Evolutionary conservation across 1,140 invertebrate species (phyloP).

Genomic region (Thereuonema tuberculata): DNA sequence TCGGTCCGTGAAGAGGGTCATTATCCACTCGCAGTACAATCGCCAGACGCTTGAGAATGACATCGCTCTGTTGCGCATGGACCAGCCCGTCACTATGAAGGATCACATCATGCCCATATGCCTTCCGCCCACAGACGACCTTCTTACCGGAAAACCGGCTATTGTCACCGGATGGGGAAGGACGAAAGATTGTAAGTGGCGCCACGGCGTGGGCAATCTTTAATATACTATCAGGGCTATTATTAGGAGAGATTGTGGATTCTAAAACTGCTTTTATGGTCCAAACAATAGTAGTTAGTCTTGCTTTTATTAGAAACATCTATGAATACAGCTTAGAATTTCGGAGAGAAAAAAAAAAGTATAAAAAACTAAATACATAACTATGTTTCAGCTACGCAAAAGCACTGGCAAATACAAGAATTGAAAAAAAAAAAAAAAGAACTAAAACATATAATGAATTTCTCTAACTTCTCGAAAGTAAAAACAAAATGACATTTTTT

Average conservation of each 20-base stretch:
- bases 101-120: constrained; percentile 84
- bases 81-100: constrained; percentile 65
- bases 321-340: neutral
- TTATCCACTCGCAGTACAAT: constrained; percentile 77
- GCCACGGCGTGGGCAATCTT: constrained; percentile 6
- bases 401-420: too few species aligned
- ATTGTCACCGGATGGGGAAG: constrained; percentile 65
- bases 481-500: too few species aligned
- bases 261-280: neutral
- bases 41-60: constrained; percentile 82
- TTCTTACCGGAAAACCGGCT: constrained; percentile 66
- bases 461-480: too few species aligned
- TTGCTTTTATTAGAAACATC: neutral
- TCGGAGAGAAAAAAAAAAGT: too few species aligned
- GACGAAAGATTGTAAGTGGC: constrained; percentile 41
- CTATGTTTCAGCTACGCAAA: too few species aligned
- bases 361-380: too few species aligned
- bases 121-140: constrained; percentile 55
- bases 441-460: too few species aligned
- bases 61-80: constrained; percentile 66
- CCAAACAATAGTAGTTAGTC: neutral
- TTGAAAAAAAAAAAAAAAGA: too few species aligned
- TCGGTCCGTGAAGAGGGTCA: constrained; percentile 72
- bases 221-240: neutral
- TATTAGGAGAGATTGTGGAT: neutral